These are phyloP conservation scores for Zaprionus ghesquierei DNA, from an alignment of 1,140 invertebrate species.

Conservation along the genomic window DNA sequence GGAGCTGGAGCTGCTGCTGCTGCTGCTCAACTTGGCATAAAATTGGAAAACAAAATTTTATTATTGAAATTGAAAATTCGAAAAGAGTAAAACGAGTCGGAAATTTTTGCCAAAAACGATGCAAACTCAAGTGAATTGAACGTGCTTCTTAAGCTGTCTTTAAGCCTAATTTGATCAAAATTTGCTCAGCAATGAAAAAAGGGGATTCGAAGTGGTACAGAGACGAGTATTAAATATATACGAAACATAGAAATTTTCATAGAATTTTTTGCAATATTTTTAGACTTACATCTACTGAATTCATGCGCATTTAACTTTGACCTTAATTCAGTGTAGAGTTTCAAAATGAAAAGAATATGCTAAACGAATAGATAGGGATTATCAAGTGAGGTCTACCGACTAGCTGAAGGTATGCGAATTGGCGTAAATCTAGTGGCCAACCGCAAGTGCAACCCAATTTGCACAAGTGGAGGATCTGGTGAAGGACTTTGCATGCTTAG, in stretches of 20 bases:
- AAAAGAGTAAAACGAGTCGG: constrained; percentile 39
- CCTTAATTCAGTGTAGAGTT: background rate
- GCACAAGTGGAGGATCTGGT: background rate
- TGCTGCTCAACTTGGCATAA: constrained; percentile 69
- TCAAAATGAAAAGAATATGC: background rate
- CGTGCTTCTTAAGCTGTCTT: constrained; percentile 17
- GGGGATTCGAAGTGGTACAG: background rate
- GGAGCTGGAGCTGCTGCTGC: background rate
- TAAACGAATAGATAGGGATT: background rate
- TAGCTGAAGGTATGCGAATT: constrained; percentile 29
- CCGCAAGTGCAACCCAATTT: constrained; percentile 27
- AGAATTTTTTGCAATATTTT: background rate
- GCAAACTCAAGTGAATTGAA: constrained; percentile 12
- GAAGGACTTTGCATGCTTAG: constrained; percentile 46
- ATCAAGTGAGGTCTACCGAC: background rate
- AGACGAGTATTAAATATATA: too few relatives aligned
- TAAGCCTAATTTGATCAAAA: constrained; percentile 18
- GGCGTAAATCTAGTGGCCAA: constrained; percentile 23
- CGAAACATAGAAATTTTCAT: too few relatives aligned
- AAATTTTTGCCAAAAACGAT: constrained; percentile 9
- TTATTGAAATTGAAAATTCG: constrained; percentile 78
- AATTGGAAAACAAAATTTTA: constrained; percentile 74
- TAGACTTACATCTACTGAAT: background rate
- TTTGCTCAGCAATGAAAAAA: background rate
- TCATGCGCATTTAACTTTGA: background rate